phyloP scores from a whole-genome alignment of 1,140 invertebrate genomes.

The Drusus annulatus region DNA sequence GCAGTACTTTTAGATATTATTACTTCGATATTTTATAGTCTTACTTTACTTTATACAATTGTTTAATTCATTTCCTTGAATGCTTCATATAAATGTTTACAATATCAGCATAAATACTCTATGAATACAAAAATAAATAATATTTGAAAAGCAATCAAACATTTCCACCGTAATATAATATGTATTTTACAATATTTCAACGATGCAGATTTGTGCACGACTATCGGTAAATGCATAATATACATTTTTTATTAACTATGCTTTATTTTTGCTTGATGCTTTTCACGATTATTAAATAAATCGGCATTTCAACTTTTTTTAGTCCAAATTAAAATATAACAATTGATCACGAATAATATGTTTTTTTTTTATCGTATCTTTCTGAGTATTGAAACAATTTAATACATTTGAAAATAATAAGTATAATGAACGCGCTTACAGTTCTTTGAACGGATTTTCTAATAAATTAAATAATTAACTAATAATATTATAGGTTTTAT shows the following conservation, averaged over 20 bases:
- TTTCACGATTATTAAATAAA: too few species aligned
- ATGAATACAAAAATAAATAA: conserved; percentile 44
- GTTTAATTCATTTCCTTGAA: conserved; percentile 40
- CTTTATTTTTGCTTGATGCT: too few species aligned
- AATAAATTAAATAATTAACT: too few species aligned
- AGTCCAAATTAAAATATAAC: too few species aligned
- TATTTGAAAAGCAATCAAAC: conserved; percentile 26
- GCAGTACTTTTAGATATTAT: conserved; percentile 15
- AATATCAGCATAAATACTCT: conserved; percentile 37
- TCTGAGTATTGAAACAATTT: too few species aligned
- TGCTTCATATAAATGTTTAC: conserved; percentile 38
- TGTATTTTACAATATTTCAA: neutral
- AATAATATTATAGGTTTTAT: neutral
- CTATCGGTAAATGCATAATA: neutral
- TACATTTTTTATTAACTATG: neutral
- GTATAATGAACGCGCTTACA: too few species aligned
- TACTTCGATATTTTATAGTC: conserved; percentile 35
- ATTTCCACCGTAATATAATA: neutral
- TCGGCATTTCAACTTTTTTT: too few species aligned
- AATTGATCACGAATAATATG: too few species aligned
- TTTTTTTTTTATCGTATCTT: too few species aligned
- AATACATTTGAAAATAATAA: too few species aligned
- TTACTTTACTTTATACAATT: conserved; percentile 18
- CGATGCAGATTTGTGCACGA: neutral
- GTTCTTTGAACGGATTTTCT: too few species aligned